Evolutionary conservation across 2,888 invertebrate genomes (phyloP), one percentile per base, ranked within the genome.

Genomic region (Homarus gammarus): DNA sequence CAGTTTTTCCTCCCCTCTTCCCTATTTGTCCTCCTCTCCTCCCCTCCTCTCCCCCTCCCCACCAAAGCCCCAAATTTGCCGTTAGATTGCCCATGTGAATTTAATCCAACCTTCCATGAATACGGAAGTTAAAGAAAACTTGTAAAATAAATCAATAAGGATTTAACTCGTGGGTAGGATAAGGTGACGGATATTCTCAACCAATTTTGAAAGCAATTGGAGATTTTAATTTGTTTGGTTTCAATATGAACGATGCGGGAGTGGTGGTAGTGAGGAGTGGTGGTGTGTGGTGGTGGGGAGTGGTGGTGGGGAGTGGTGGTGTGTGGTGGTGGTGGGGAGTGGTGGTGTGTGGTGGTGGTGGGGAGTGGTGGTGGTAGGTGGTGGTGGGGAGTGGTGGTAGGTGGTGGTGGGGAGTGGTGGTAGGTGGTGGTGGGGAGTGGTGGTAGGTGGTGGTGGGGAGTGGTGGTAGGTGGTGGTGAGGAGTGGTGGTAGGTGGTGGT

Each of bases 71-170:
- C 27, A 18, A 49, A 49, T 77, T 38, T 44, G 31, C 49, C 44
- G 77, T 49, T 77, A 49, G 77, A 77, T 77, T 49, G 77, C 77
- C 77, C 44, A 77, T 77, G 77, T 27, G 77, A 77, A 49, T 77
- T 51, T 77, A 77, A 77, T 77, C 77, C 44, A 31, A 18, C 77
- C 31, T 77, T 38, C 77, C 77, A 77, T 77, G 77, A 77, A 77
- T 77, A 77, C 77, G 33, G 49, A 77, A 77, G 77, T 77, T 51
- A 77, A 77, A 77, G 77, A 77, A 77, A 77, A 77, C 77, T 64
- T n/a, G 64, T 27, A 49, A 77, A 77, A 77, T 49, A 44, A 77
- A 77, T 44, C 77, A 77, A 77, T 77, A 49, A 77, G 77, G 77
- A 77, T 77, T 77, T 77, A 31, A 77, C 77, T 77, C 49, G n/a